Base-by-base conservation (phyloP, 2,888 invertebrate genomes). In the Erebia aethiops region DNA sequence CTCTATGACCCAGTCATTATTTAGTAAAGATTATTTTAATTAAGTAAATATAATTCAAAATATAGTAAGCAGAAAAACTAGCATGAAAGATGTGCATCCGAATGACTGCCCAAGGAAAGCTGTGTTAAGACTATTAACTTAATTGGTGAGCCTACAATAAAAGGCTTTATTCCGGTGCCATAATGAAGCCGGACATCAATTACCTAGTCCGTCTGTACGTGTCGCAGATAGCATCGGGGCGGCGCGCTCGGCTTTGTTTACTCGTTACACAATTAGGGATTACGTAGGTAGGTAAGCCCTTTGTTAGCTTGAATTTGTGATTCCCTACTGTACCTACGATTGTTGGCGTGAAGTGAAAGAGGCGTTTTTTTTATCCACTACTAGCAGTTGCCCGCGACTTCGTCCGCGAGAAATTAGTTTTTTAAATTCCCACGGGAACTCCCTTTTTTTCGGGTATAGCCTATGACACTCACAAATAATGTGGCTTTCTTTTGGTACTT, bases 221-320 rank as follows among this genome's bases (percentile, higher is more conserved):
- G 72, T 72, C 72, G 67, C 63, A 58, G 72, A 70, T 72, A 70
- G 57, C 46, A 67, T 70, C 72, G 63, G 72, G 67, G 72, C 72
- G 70, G 72, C 72, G 67, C 70, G 57, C 63, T 61, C 46, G 26
- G 26, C 18, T 63, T 63, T 72, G 72, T 70, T 70, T 72, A 67
- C 67, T 72, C 60, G 70, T 72, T 72, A 70, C 49, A 63, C 72
- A 57, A 57, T 67, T 62, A 67, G 62, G 62, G 62, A 67, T 51
- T 35, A 35, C 5, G 35, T 35, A 35, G n/a, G n/a, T n/a, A n/a
- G n/a, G n/a, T 26, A 18, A 57, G 57, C 21, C 62, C 61, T 67
- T 69, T 11, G 54, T 49, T 67, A 13, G 51, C 13, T 60, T 49
- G 1, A 52, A 56, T 46, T 41, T 56, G 57, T 9, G 18, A 14